Conservation (phyloP, 2,113 vertebrate species). For the Scortum barcoo region DNA sequence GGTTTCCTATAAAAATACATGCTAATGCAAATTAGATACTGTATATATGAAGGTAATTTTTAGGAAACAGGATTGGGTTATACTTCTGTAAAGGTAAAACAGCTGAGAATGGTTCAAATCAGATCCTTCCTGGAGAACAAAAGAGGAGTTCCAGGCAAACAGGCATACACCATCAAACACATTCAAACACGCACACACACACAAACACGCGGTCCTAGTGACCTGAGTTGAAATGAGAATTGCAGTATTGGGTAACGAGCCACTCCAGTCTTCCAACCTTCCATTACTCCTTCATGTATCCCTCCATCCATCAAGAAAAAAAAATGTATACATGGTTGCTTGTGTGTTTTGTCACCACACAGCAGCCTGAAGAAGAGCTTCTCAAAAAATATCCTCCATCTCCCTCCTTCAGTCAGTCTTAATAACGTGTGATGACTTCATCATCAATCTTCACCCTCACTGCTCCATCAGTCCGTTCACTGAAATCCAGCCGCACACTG, state of each 20-base stretch:
- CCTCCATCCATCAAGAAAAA: background rate
- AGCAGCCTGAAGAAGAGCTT: no score
- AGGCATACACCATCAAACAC: no score
- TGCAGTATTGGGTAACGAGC: background rate
- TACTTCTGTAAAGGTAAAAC: no score
- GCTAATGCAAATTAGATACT: no score
- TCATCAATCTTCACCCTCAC: background rate
- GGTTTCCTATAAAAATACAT: no score
- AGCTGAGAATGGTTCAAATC: no score
- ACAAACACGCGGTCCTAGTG: background rate
- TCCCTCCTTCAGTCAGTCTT: background rate
- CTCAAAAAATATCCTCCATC: background rate
- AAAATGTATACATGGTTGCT: no score
- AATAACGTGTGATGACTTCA: background rate
- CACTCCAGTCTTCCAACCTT: background rate
- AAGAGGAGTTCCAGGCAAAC: no score
- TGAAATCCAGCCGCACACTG: background rate
- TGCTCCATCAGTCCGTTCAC: slow-evolving; percentile 1
- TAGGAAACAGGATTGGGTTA: no score
- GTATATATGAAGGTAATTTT: no score
- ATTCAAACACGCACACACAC: background rate
- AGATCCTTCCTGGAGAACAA: no score
- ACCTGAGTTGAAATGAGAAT: background rate
- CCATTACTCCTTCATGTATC: background rate
- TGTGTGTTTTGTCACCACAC: no score